phyloP scores from a whole-genome alignment of 2,888 invertebrate species.

The Petrolisthes cinctipes region DNA sequence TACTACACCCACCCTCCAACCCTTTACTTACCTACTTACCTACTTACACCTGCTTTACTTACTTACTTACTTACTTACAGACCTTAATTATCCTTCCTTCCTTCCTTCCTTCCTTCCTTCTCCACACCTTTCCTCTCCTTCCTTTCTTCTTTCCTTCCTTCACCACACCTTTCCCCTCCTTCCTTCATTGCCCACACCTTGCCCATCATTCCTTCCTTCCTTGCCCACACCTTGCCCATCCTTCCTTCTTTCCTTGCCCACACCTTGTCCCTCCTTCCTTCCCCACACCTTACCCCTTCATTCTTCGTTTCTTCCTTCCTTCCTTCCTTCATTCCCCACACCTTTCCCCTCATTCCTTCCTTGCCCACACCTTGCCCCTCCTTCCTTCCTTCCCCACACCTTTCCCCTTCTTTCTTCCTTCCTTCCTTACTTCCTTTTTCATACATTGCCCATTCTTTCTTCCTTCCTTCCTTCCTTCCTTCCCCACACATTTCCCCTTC shows the following conservation, averaged over 20 bases:
- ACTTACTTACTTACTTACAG: too few relatives aligned
- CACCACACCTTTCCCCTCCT: not conserved
- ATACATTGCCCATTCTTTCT: not conserved
- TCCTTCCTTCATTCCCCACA: not conserved
- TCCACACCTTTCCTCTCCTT: too few relatives aligned
- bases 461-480: not conserved
- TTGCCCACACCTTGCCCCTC: not conserved
- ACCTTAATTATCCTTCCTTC: too few relatives aligned
- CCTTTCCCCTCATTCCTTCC: not conserved
- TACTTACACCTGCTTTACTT: too few relatives aligned
- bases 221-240: not conserved
- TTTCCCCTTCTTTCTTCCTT: not conserved
- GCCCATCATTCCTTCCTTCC: not conserved
- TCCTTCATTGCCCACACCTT: not conserved
- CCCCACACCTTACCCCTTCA: not conserved
- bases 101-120: too few relatives aligned
- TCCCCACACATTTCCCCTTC: not conserved
- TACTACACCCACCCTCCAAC: too few relatives aligned
- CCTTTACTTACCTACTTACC: too few relatives aligned
- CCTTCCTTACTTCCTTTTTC: not conserved
- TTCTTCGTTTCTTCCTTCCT: not conserved
- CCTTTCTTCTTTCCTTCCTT: too few relatives aligned
- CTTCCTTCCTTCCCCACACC: not conserved
- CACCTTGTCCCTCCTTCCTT: not conserved
- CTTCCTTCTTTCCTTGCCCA: not conserved